Evolutionary conservation across 2,888 invertebrate genomes (phyloP).

Genomic region (Drosophila falleni): DNA sequence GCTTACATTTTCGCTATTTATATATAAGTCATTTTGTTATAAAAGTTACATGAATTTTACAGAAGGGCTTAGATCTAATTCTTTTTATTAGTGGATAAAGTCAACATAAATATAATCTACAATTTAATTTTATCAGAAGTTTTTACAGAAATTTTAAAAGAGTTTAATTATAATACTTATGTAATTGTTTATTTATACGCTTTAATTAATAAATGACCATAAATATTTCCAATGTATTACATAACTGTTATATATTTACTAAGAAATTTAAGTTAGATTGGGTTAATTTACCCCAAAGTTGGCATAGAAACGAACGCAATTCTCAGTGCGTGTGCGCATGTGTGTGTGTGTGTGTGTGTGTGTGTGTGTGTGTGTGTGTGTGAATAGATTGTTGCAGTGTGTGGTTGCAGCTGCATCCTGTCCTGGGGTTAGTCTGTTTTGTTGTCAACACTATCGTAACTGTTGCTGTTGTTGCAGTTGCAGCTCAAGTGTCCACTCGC

Average conservation of each 20-base stretch:
- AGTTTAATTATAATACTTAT: neutral
- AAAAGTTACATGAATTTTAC: neutral
- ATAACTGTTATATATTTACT: neutral
- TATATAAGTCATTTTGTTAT: neutral
- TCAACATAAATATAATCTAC: neutral
- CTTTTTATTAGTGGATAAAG: too few species aligned
- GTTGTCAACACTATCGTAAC: constrained; percentile 51
- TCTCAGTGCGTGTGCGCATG: constrained; percentile 4
- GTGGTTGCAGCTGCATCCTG: constrained; percentile 13
- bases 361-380: too few species aligned
- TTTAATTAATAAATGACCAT: neutral
- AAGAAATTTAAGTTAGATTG: neutral
- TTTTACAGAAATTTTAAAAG: neutral
- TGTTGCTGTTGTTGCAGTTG: constrained; percentile 37
- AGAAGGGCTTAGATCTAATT: neutral
- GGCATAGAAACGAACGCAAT: constrained; percentile 1
- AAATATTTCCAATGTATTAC: neutral
- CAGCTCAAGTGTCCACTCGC: constrained; percentile 57
- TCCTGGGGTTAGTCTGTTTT: constrained; percentile 15
- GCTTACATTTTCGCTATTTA: too few species aligned
- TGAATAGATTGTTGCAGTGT: neutral
- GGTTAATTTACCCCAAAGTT: constrained; percentile 2
- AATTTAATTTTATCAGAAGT: neutral
- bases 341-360: constrained; percentile 2
- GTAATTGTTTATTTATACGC: neutral